Percentiles rank a stretch among this genome's conserved stretches.
Evolutionary conservation across 2,888 invertebrate genomes (phyloP).

Genomic region (Lasioglossum morio): DNA sequence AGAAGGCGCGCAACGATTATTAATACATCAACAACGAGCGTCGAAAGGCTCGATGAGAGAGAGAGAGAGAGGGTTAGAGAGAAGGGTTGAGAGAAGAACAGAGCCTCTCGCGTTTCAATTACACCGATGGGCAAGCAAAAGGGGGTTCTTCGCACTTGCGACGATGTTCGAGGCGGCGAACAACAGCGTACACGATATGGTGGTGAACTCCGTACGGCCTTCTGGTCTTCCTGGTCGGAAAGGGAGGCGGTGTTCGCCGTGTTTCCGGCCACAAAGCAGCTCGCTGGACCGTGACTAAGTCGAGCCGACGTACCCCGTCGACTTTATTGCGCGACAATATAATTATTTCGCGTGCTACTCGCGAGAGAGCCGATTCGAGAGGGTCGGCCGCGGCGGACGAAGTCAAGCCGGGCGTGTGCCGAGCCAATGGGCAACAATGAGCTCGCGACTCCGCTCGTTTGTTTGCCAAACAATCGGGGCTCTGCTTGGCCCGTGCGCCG

Average conservation of each 20-base stretch:
- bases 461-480: conserved; percentile 76
- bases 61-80: background rate
- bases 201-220: background rate
- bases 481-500: conserved; percentile 12
- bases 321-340: conserved; percentile 80
- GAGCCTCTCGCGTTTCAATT: conserved; percentile 41
- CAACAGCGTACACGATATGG: background rate
- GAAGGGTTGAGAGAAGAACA: background rate
- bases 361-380: conserved; percentile 14
- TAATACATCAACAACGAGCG: conserved; percentile 40
- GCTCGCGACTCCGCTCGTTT: conserved; percentile 62
- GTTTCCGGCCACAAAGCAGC: conserved; percentile 61
- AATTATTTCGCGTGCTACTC: conserved; percentile 73
- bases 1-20: conserved; percentile 39
- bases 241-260: conserved; percentile 43
- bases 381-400: background rate
- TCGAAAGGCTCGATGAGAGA: background rate
- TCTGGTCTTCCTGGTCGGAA: conserved; percentile 11
- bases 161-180: background rate
- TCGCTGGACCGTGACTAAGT: conserved; percentile 72
- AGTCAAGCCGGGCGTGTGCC: conserved; percentile 72
- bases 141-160: background rate
- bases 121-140: conserved; percentile 13
- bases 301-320: conserved; percentile 69
- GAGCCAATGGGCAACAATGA: conserved; percentile 64